Evolutionary conservation across 2,888 invertebrate genomes (phyloP).

Genomic region (Melikaiella ostensackeni): DNA sequence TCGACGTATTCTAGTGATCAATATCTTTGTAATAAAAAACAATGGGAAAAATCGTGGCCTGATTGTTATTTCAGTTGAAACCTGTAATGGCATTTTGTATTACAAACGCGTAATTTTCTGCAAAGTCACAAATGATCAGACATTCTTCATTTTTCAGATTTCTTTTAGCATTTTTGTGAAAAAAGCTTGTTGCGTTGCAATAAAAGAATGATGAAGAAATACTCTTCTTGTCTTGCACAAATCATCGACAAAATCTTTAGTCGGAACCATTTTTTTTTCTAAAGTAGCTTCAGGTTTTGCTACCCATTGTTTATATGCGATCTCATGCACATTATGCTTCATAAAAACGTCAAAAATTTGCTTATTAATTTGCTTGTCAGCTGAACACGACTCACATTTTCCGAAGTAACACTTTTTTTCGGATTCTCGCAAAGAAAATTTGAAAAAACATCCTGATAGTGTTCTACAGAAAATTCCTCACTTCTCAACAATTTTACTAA

Average conservation of each 20-base stretch:
- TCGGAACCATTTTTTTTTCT: background rate
- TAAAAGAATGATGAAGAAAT: constrained; percentile 43
- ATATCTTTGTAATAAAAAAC: no score
- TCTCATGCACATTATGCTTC: background rate
- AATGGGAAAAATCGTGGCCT: no score
- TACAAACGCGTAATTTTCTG: no score
- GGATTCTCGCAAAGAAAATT: background rate
- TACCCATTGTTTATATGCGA: background rate
- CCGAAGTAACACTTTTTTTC: background rate
- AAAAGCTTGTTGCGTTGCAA: constrained; percentile 41
- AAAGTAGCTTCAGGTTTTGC: background rate
- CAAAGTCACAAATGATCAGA: no score
- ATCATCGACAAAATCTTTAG: constrained; percentile 32
- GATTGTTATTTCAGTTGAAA: no score
- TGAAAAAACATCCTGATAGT: no score
- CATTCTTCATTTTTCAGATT: no score
- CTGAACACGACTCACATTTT: background rate
- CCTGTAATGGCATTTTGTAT: no score
- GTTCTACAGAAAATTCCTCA: no score
- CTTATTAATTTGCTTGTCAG: background rate
- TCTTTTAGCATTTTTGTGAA: no score
- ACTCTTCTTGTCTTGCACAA: constrained; percentile 8
- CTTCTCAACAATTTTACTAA: no score
- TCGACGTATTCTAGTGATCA: no score
- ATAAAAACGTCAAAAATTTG: background rate